A percentile compares a stretch with the other conserved stretches of the same genome.
Evolutionary conservation across 2,113 vertebrate genomes (phyloP).

Genomic region (Eptesicus fuscus): DNA sequence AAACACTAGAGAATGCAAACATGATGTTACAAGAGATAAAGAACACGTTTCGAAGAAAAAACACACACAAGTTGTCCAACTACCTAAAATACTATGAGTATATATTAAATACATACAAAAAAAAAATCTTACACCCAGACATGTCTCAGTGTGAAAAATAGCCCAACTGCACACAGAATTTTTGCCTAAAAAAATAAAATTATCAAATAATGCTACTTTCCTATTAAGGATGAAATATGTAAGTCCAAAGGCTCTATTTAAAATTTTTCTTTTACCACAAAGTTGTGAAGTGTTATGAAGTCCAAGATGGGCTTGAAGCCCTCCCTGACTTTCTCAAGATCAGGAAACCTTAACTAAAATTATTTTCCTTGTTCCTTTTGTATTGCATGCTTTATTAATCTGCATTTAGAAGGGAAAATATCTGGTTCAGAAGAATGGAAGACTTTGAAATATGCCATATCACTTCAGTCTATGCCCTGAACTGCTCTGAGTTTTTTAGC

Average conservation of each 20-base stretch:
- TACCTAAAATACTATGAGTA: constrained; percentile 27
- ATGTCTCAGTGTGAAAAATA: constrained; percentile 1
- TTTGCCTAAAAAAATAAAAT: constrained; percentile 66
- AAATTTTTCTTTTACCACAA: constrained; percentile 80
- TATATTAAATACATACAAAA: constrained; percentile 57
- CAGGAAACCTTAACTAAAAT: constrained; percentile 81
- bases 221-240: constrained; percentile 68
- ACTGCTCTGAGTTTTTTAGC: constrained; percentile 59
- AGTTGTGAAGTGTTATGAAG: constrained; percentile 79
- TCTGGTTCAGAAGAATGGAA: constrained; percentile 77
- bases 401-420: constrained; percentile 81
- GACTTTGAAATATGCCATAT: constrained; percentile 62
- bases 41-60: constrained; percentile 33
- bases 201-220: constrained; percentile 61
- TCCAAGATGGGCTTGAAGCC: constrained; percentile 82
- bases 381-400: constrained; percentile 80
- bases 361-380: constrained; percentile 78
- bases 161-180: constrained; percentile 47
- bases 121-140: constrained; percentile 48
- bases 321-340: constrained; percentile 79
- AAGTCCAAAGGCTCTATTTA: constrained; percentile 78
- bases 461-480: constrained; percentile 64
- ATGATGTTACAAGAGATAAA: constrained; percentile 41
- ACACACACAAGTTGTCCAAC: constrained; percentile 41
- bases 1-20: constrained; percentile 50